A percentile compares a stretch with the other conserved stretches of the same genome.
These are phyloP conservation scores for Chrysomallon squamiferum DNA, from an alignment of 1,140 invertebrate genomes.

Conservation along the genomic window DNA sequence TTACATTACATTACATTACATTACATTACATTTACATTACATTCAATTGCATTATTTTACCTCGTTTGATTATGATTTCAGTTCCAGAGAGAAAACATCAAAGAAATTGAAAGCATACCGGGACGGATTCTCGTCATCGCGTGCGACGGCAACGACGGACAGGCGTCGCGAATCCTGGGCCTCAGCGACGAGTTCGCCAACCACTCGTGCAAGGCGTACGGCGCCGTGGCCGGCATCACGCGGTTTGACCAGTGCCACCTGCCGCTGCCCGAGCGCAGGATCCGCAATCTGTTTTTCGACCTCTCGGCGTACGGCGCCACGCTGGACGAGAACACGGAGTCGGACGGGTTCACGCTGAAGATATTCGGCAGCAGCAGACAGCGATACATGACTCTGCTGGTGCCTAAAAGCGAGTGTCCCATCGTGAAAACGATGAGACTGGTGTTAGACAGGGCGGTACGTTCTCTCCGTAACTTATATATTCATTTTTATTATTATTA, in stretches of 20 bases:
- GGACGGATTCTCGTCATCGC: constrained; percentile 52
- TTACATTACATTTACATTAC: no score
- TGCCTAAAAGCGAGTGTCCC: constrained; percentile 49
- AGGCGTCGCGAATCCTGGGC: constrained; percentile 45
- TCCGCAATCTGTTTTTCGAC: constrained; percentile 55
- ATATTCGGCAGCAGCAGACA: constrained; percentile 54
- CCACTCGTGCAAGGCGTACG: constrained; percentile 49
- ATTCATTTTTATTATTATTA: background rate
- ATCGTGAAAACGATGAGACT: constrained; percentile 49
- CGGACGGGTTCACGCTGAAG: constrained; percentile 51
- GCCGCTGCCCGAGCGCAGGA: constrained; percentile 48
- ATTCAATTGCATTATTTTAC: no score
- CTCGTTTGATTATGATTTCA: constrained; percentile 29
- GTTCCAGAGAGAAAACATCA: constrained; percentile 46
- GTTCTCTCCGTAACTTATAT: constrained; percentile 7
- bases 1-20: no score
- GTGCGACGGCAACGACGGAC: constrained; percentile 50
- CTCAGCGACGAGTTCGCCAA: constrained; percentile 52
- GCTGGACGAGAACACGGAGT: constrained; percentile 9
- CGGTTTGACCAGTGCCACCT: constrained; percentile 40
- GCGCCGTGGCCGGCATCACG: constrained; percentile 54
- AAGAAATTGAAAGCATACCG: constrained; percentile 35
- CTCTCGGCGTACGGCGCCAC: constrained; percentile 45
- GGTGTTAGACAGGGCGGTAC: constrained; percentile 56
- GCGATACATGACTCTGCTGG: constrained; percentile 51